Conservation (phyloP, 1,140 invertebrate genomes). For the Drusus annulatus region DNA sequence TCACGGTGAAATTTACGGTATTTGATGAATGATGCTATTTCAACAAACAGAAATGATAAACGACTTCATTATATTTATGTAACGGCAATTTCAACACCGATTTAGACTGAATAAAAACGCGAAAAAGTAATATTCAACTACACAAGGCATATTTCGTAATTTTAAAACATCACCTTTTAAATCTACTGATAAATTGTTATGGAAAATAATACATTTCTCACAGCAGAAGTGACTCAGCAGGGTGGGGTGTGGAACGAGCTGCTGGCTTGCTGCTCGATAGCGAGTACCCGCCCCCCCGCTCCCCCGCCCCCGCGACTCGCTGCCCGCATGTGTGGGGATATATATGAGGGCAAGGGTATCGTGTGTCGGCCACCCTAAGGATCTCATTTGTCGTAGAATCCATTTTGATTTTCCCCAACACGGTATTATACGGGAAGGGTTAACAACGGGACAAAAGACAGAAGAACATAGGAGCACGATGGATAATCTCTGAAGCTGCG, state of each 20-base stretch:
- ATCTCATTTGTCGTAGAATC: slow-evolving; percentile 40
- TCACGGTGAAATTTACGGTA: too few relatives aligned
- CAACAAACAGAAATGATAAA: too few relatives aligned
- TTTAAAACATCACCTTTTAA: slow-evolving; percentile 8
- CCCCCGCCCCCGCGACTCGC: not conserved
- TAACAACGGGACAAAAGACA: not conserved
- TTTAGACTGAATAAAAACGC: not conserved
- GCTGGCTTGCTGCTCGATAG: too few relatives aligned
- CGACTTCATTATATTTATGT: slow-evolving; percentile 4
- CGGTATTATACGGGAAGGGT: slow-evolving; percentile 26
- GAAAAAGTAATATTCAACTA: not conserved
- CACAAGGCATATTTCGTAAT: slow-evolving; percentile 5
- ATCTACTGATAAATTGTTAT: slow-evolving; percentile 29
- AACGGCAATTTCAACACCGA: not conserved
- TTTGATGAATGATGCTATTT: too few relatives aligned
- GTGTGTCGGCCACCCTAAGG: slow-evolving; percentile 30
- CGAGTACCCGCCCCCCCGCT: slow-evolving; percentile 8
- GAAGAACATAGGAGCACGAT: not conserved
- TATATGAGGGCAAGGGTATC: slow-evolving; percentile 35
- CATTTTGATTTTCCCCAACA: slow-evolving; percentile 48
- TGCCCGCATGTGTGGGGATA: slow-evolving; percentile 36
- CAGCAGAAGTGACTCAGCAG: slow-evolving; percentile 21
- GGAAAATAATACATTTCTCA: slow-evolving; percentile 32
- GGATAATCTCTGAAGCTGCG: not conserved
- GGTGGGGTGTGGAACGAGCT: not conserved